These are phyloP conservation scores for Agriotes lineatus DNA, from an alignment of 2,888 invertebrate species.

Conservation along the genomic window DNA sequence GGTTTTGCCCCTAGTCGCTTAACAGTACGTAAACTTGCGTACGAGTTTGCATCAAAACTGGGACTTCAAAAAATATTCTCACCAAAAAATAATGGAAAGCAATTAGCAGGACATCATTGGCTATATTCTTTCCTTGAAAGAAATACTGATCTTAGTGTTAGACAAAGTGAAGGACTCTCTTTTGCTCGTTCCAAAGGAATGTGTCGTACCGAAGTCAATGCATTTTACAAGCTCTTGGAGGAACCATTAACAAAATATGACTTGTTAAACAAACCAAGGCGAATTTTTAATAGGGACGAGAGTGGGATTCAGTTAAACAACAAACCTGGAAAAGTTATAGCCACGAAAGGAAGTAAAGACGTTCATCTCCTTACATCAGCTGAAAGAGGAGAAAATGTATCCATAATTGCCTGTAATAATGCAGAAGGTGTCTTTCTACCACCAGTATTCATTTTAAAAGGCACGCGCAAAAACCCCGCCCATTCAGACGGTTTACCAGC, in stretches of 20 bases:
- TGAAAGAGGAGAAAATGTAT: constrained; percentile 57
- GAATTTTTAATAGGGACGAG: constrained; percentile 34
- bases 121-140: neutral
- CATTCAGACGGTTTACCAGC: constrained; percentile 45
- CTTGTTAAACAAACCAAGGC: neutral
- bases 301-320: constrained; percentile 17
- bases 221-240: neutral
- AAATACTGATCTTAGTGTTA: too few species aligned
- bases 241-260: neutral
- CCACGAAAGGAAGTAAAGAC: constrained; percentile 50
- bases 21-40: neutral
- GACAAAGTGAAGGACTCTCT: neutral
- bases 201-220: neutral
- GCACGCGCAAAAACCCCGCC: constrained; percentile 49
- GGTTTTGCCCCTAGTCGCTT: neutral
- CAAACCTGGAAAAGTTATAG: constrained; percentile 42
- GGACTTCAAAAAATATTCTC: neutral
- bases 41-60: neutral
- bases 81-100: neutral
- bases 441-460: constrained; percentile 53
- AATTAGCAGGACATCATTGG: neutral
- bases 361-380: constrained; percentile 49
- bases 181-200: neutral
- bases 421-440: constrained; percentile 55
- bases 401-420: constrained; percentile 58